These are phyloP conservation scores for Nymphalis io DNA, from an alignment of 1,140 invertebrate species.

Conservation along the genomic window DNA sequence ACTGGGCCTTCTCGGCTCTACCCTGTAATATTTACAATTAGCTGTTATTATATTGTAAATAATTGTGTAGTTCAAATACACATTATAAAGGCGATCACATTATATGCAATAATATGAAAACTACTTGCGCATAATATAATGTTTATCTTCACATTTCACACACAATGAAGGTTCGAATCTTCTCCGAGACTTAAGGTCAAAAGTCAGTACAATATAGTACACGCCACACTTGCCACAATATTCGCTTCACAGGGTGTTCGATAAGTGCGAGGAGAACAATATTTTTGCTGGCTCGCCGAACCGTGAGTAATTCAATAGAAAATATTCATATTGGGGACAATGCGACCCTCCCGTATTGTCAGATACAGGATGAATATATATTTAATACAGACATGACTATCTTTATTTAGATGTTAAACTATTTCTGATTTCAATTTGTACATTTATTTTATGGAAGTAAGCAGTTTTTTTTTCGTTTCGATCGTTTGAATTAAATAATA, in stretches of 20 bases:
- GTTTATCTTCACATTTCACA: not conserved
- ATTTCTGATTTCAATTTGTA: not conserved
- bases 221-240: slow-evolving; percentile 20
- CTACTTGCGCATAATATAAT: not conserved
- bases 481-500: too few species aligned
- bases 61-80: too few species aligned
- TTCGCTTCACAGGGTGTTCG: slow-evolving; percentile 53
- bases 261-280: slow-evolving; percentile 74
- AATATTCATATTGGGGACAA: slow-evolving; percentile 78
- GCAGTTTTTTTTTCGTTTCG: too few species aligned
- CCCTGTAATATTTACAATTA: too few species aligned
- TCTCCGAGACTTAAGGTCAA: slow-evolving; percentile 5
- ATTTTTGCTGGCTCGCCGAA: slow-evolving; percentile 74
- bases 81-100: too few species aligned
- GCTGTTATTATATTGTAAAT: too few species aligned
- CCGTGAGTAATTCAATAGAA: slow-evolving; percentile 78
- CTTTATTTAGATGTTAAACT: too few species aligned
- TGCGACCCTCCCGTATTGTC: slow-evolving; percentile 50
- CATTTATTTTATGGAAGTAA: not conserved
- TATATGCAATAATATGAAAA: not conserved
- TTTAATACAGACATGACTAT: not conserved
- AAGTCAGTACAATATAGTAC: slow-evolving; percentile 9
- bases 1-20: too few species aligned
- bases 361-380: slow-evolving; percentile 51
- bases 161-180: not conserved